Evolutionary conservation across 2,797 vertebrate species (phyloP).

Genomic region (Melanotaenia nigrans): DNA sequence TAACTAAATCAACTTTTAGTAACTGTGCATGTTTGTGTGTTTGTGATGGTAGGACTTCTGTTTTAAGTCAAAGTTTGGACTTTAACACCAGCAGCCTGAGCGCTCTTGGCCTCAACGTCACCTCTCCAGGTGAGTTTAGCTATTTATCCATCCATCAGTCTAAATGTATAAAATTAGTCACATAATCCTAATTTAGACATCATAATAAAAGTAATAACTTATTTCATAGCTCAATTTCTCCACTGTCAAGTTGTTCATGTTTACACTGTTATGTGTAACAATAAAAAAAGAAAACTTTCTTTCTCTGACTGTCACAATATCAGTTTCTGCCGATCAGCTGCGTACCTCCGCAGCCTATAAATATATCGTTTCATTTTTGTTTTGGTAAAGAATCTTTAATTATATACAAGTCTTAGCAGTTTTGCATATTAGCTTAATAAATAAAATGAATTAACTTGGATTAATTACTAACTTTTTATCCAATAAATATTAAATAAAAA

Average conservation of each 20-base stretch:
- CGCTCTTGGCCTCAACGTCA: conserved; percentile 63
- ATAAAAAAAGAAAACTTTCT: neutral
- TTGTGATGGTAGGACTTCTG: conserved; percentile 68
- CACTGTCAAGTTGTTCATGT: too few relatives aligned
- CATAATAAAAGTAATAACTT: neutral
- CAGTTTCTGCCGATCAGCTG: neutral
- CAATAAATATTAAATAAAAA: too few relatives aligned
- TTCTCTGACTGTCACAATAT: conserved; percentile 1
- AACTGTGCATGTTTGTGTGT: neutral
- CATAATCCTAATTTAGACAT: too few relatives aligned
- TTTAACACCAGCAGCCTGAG: conserved; percentile 68
- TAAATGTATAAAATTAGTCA: too few relatives aligned
- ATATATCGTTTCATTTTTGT: neutral
- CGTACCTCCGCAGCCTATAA: neutral
- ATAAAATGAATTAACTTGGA: too few relatives aligned
- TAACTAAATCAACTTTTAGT: neutral
- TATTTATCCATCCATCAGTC: too few relatives aligned
- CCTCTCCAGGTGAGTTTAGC: conserved; percentile 66
- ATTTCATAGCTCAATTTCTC: too few relatives aligned
- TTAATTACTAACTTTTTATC: too few relatives aligned
- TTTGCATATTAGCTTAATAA: too few relatives aligned
- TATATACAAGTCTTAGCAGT: neutral
- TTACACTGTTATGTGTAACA: too few relatives aligned
- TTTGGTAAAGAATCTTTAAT: neutral
- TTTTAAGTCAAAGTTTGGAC: conserved; percentile 56